Base-by-base conservation (phyloP, 1,140 invertebrate species). In the Drosophila ficusphila region DNA sequence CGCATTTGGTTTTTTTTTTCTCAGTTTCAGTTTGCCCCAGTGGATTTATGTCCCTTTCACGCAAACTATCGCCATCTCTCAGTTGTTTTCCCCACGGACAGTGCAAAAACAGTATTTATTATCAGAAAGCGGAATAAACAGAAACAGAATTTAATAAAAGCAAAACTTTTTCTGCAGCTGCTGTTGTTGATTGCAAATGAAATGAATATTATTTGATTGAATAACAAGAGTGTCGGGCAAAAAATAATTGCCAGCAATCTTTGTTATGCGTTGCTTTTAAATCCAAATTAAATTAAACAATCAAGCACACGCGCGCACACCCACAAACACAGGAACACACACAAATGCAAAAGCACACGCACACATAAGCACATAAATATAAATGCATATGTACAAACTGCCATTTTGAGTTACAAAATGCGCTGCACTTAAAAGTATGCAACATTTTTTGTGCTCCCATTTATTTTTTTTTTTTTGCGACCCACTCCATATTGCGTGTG, bases 261-360 rank as follows among this genome's bases (percentile, higher is more conserved):
- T 81, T 79, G 74, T 71, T 72, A 72, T 72, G 77, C 67, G 65
- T 61, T 82, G 73, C 73, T 77, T 77, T 81, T 82, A 82, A 82
- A 81, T 81, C 75, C 79, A 81, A 81, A 82, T 81, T 82, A 82
- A 81, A 81, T 81, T 82, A 82, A 82, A 82, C 49, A 54, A 62
- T 44, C 64, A 75, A 60, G 60, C 65, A 33, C 38, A 52, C 21
- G 51, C 53, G 18, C 41, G 6, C 7, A 9, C 41, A 44, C 41
- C 23, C 21, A 44, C 5, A 12, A 18, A 21, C 39, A 7, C 54
- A 47, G 31, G 34, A 31, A 12, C n/a, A 39, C 29, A 44, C 38
- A 29, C 23, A n/a, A n/a, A n/a, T n/a, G n/a, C n/a, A n/a, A n/a
- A n/a, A n/a, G n/a, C n/a, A 36, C 21, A 34, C 11, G 3, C 4